Conservation (phyloP, 2,113 vertebrate genomes). For the Empidonax traillii region DNA sequence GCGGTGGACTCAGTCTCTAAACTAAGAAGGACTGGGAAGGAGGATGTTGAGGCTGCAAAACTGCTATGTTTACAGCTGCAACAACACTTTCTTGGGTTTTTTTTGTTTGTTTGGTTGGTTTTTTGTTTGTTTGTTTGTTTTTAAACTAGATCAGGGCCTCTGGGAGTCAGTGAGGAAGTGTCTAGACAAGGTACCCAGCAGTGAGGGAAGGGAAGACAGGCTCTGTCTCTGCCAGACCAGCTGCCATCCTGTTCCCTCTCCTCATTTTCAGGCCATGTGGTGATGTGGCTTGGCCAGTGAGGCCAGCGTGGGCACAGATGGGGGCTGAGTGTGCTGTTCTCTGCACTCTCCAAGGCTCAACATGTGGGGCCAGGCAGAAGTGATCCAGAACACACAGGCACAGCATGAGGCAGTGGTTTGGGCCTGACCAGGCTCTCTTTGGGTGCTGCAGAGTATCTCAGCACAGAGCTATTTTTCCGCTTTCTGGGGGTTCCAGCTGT, state of each 20-base stretch:
- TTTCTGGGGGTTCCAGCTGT: neutral
- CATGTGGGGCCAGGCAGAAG: neutral
- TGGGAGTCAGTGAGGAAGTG: neutral
- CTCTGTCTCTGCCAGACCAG: neutral
- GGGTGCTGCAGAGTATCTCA: neutral
- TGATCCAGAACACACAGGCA: neutral
- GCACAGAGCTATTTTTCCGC: neutral
- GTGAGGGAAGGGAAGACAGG: neutral
- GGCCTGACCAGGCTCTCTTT: neutral
- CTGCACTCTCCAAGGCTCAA: neutral
- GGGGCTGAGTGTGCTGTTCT: neutral
- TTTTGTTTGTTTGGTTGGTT: no score
- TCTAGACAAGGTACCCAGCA: neutral
- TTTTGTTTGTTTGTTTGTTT: no score
- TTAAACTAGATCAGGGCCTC: neutral
- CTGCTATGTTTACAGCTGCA: neutral
- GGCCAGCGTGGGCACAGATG: rapidly evolving
- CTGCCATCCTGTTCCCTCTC: neutral
- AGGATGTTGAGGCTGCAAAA: neutral
- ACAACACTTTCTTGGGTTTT: neutral
- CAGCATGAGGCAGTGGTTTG: neutral
- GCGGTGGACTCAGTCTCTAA: neutral
- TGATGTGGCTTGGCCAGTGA: neutral
- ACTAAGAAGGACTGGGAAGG: neutral
- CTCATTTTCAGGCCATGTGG: neutral